phyloP scores from a whole-genome alignment of 2,888 invertebrate genomes.

The Chloromyia formosa region DNA sequence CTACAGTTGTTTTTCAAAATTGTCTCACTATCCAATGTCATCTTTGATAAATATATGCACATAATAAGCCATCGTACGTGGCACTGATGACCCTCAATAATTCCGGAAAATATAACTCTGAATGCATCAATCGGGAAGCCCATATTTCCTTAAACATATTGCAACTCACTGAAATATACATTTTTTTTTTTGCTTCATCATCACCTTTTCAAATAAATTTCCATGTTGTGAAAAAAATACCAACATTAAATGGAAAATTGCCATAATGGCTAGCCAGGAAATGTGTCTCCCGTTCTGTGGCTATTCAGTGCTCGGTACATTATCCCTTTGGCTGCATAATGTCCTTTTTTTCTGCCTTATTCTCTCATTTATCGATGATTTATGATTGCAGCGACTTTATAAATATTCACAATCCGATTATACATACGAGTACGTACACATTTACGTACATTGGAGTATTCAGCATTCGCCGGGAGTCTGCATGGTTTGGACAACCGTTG shows the following conservation, averaged over 20 bases:
- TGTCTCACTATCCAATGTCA: too few species aligned
- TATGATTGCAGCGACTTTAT: slow-evolving; percentile 42
- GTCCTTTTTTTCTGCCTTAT: neutral
- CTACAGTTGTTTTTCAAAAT: too few species aligned
- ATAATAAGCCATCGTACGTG: too few species aligned
- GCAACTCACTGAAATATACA: too few species aligned
- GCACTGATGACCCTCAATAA: too few species aligned
- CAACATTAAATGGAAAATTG: slow-evolving; percentile 14
- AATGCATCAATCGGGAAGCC: too few species aligned
- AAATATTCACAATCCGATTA: slow-evolving; percentile 42
- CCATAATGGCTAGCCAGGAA: slow-evolving; percentile 30
- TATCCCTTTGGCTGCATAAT: neutral
- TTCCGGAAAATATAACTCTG: too few species aligned
- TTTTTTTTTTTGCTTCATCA: neutral
- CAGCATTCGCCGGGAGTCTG: neutral
- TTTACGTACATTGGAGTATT: slow-evolving; percentile 25
- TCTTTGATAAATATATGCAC: too few species aligned
- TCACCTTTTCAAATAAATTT: slow-evolving; percentile 10
- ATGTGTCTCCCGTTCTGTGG: slow-evolving; percentile 5
- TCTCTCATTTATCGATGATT: slow-evolving; percentile 35
- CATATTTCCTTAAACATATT: too few species aligned
- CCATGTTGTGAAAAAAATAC: neutral
- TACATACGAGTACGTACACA: slow-evolving; percentile 32
- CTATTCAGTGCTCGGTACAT: slow-evolving; percentile 10
- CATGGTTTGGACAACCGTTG: slow-evolving; percentile 20